Percentiles rank a stretch among this genome's conserved stretches.
These are phyloP conservation scores for Cercocebus atys DNA, from an alignment of 2,113 vertebrate genomes.

Conservation along the genomic window DNA sequence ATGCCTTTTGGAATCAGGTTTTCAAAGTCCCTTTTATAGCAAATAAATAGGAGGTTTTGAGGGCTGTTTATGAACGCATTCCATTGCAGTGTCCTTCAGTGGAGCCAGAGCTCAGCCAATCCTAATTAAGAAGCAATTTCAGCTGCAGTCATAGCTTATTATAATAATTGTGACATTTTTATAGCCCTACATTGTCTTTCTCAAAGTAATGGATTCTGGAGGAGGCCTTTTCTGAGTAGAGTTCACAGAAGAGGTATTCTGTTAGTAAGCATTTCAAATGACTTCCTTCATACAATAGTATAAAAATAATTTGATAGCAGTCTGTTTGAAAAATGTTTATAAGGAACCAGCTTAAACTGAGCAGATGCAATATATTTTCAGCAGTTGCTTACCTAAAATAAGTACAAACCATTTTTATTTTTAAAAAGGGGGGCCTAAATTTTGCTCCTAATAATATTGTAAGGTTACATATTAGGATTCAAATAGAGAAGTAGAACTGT, in stretches of 20 bases:
- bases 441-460: neutral
- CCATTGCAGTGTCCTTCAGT: neutral
- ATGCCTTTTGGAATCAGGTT: constrained; percentile 15
- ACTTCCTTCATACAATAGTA: neutral
- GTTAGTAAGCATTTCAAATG: neutral
- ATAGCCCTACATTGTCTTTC: neutral
- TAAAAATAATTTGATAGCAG: constrained; percentile 14
- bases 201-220: neutral
- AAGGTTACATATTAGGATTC: neutral
- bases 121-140: constrained; percentile 28
- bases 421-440: neutral
- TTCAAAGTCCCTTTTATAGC: constrained; percentile 40
- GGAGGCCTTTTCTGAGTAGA: neutral
- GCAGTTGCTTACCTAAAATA: constrained; percentile 1
- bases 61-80: neutral
- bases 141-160: neutral
- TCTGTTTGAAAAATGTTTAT: constrained; percentile 12
- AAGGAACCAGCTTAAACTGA: constrained; percentile 17
- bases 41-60: neutral
- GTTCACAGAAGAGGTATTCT: neutral
- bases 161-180: neutral
- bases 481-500: neutral
- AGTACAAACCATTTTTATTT: neutral
- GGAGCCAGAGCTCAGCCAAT: neutral
- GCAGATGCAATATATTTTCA: neutral